Conservation (phyloP, 37 sponge, comb jelly and placozoan species). For the Geodia barretti region DNA sequence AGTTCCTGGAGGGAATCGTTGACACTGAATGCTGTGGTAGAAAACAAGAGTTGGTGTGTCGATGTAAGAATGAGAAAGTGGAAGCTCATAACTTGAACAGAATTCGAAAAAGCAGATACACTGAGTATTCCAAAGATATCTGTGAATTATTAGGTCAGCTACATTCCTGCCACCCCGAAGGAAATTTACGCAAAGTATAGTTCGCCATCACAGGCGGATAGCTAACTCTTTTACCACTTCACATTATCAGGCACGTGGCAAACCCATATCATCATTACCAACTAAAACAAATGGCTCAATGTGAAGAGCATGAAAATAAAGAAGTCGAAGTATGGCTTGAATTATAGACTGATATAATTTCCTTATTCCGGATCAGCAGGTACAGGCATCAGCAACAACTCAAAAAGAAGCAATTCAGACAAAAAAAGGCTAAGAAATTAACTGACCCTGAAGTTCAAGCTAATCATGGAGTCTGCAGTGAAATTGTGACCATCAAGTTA, state of each 20-base stretch:
- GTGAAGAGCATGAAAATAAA: conserved; percentile 10
- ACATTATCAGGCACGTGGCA: neutral
- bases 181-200: neutral
- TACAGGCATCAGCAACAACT: too few species aligned
- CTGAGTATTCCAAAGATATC: neutral
- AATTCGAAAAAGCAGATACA: neutral
- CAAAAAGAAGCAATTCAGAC: too few species aligned
- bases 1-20: conserved; percentile 84
- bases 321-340: conserved; percentile 66
- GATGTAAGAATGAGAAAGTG: neutral
- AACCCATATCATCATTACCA: conserved; percentile 8
- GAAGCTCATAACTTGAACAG: conserved; percentile 22
- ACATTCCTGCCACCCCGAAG: neutral
- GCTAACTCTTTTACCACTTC: conserved; percentile 2
- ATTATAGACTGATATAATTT: conserved; percentile 31
- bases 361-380: neutral
- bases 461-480: too few species aligned
- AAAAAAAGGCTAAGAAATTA: too few species aligned
- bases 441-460: too few species aligned
- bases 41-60: conserved; percentile 83
- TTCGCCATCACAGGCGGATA: neutral
- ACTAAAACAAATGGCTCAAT: neutral
- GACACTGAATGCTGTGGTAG: conserved; percentile 20
- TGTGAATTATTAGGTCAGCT: neutral
- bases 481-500: too few species aligned